A percentile compares a stretch with the other conserved stretches of the same genome.
These are phyloP conservation scores for Calyptommatus sinebrachiatus DNA, from an alignment of 2,113 vertebrate species.

Conservation along the genomic window DNA sequence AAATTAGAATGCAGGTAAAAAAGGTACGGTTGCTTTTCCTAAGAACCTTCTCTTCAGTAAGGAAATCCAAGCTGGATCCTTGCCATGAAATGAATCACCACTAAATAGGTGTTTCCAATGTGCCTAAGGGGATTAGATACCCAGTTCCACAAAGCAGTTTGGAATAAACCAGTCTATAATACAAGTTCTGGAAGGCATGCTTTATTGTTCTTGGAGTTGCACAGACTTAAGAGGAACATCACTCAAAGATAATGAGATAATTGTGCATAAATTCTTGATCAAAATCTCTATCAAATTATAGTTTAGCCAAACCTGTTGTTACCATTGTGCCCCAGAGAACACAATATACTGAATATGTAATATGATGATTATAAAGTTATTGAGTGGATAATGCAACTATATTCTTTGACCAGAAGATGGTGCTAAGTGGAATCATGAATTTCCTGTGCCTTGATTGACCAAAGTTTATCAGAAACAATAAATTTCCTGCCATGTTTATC, in stretches of 20 bases:
- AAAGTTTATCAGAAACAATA: background rate
- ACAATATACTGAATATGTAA: conserved; percentile 7
- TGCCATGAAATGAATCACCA: conserved; percentile 38
- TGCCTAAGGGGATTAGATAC: background rate
- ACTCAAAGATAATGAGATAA: conserved; percentile 21
- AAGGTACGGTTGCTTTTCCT: background rate
- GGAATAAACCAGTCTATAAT: background rate
- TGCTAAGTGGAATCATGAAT: background rate
- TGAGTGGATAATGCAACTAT: background rate
- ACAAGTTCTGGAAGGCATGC: conserved; percentile 47
- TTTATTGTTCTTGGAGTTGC: conserved; percentile 40
- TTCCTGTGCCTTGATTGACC: background rate
- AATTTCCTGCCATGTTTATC: background rate
- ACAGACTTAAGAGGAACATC: background rate
- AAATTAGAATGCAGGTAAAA: background rate
- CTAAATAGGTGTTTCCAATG: conserved; percentile 24
- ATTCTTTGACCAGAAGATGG: background rate
- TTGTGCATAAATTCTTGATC: conserved; percentile 20
- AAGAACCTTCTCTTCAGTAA: conserved; percentile 2
- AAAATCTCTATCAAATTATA: conserved; percentile 21
- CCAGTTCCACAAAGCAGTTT: background rate
- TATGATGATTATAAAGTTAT: background rate
- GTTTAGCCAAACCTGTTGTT: conserved; percentile 14
- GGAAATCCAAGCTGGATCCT: conserved; percentile 22
- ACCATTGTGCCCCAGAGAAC: conserved; percentile 14